phyloP scores from a whole-genome alignment of 1,140 invertebrate genomes.

The Sipha flava region DNA sequence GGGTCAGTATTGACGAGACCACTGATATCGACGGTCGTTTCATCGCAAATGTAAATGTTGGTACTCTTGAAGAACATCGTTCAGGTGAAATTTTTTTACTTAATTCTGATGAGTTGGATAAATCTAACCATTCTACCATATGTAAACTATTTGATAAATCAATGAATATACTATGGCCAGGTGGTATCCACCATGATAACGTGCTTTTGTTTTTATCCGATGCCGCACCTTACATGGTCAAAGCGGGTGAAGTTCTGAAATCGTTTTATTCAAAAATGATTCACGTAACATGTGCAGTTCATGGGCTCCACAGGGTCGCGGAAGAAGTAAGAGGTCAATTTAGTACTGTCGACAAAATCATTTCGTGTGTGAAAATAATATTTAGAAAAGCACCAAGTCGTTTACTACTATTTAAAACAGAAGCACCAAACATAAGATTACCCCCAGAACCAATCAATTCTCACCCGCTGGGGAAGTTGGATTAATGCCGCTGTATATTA shows the following conservation, averaged over 20 bases:
- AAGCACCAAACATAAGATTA: background rate
- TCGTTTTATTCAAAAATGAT: conserved; percentile 34
- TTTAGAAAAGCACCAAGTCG: conserved; percentile 17
- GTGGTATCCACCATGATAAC: background rate
- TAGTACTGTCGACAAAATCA: conserved; percentile 38
- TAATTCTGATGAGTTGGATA: background rate
- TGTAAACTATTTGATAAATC: background rate
- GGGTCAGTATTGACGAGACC: background rate
- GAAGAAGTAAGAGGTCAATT: conserved; percentile 41
- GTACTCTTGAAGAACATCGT: background rate
- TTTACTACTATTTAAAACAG: conserved; percentile 1
- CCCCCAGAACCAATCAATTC: conserved; percentile 19
- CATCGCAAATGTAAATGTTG: conserved; percentile 6
- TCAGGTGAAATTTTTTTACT: background rate
- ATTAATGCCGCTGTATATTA: conserved; percentile 8
- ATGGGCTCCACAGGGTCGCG: conserved; percentile 42
- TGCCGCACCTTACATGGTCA: conserved; percentile 19
- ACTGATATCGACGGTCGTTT: background rate
- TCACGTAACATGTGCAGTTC: conserved; percentile 43
- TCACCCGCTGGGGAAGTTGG: conserved; percentile 26
- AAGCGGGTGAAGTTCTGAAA: background rate
- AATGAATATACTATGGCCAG: background rate
- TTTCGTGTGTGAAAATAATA: conserved; percentile 33
- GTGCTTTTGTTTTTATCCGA: conserved; percentile 4
- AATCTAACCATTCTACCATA: background rate